Evolutionary conservation across 1,140 invertebrate species (phyloP), one percentile per base, ranked within the genome.

Genomic region (Drosophila nigrodunni): DNA sequence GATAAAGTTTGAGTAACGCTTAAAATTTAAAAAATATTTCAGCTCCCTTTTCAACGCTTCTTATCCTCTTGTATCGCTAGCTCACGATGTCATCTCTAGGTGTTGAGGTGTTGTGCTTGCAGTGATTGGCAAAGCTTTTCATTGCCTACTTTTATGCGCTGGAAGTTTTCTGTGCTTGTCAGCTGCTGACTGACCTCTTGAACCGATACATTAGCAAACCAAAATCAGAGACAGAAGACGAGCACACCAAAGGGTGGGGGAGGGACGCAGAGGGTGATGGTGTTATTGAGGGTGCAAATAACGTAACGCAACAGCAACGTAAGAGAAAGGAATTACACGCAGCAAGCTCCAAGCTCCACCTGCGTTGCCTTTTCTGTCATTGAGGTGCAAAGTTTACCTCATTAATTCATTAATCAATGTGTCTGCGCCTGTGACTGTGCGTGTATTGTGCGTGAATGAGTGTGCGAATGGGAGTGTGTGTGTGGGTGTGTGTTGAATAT

Each of bases 341-440:
- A 83, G 85, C 60, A 64, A 44, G 62, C 69, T 64, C 74, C 60
- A 64, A 44, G 62, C 69, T 64, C 74, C 69, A 62, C 74, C 78
- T 60, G 73, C 75, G 64, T 52, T 74, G 79, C 78, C 78, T 78
- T 78, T 85, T 86, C 77, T 88, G 83, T 82, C 87, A 90, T 83
- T 90, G 80, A 90, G 87, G 87, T 90, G 87, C 82, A 90, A 90
- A 90, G 87, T 90, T 90, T 82, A 90, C 70, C 87, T 90, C 87
- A 90, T 90, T 90, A 90, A 90, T 90, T 90, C 87, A 90, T 90
- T 90, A 90, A 90, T 90, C 87, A 90, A 90, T 87, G 87, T 87
- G 82, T 88, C 82, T 87, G 80, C 79, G 61, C 73, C 83, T 74
- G 77, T 68, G 35, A 50, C 43, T 71, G 70, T 70, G 64, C 64